Base-by-base conservation (phyloP, 2,888 invertebrate species). In the Cordilura impudica region DNA sequence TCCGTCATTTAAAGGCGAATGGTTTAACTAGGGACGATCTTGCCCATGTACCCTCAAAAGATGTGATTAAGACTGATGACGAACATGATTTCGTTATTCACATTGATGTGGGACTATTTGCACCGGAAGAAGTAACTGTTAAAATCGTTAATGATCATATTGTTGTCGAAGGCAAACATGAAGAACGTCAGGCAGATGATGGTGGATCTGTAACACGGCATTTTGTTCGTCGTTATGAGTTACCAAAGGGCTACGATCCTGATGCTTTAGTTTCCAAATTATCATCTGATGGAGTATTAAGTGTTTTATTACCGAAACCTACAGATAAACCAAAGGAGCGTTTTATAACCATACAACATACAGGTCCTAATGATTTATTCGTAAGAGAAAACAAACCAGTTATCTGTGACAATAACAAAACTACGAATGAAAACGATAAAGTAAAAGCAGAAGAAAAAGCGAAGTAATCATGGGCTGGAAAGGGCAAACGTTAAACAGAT, bases 281-380 rank as follows among this genome's bases (percentile, higher is more conserved):
- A 43, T 95, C 95, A 0, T 94, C 95, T 0, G 96, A 96, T 86
- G 96, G 96, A 0, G 93, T 96, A 18, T 90, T 96, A 31, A 94
- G 94, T 0, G 93, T 96, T 56, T 92, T 92, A 0, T 94, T 94
- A 0, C 95, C 95, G 0, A 90, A 91, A 4, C 78, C 87, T 35
- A 82, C 79, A 21, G 76, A 66, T 0, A 69, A 75, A 10, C 60
- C 71, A 10, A 81, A 82, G 66, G 87, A 88, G 54, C 87, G 87
- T 4, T 51, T 88, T 5, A 85, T 88, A 54, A 82, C 85, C 16
- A 87, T 87, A 47, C 86, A 86, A 53, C 87, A 85, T 26, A 84
- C 85, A 39, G 87, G 87, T 4, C 85, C 87, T 2, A 84, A 86
- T 23, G 87, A 87, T 67, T 81, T 87, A 14, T 87, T 88, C 69